These are phyloP conservation scores for Pristionchus entomophagus DNA, from an alignment of 2,888 invertebrate genomes.

Conservation along the genomic window DNA sequence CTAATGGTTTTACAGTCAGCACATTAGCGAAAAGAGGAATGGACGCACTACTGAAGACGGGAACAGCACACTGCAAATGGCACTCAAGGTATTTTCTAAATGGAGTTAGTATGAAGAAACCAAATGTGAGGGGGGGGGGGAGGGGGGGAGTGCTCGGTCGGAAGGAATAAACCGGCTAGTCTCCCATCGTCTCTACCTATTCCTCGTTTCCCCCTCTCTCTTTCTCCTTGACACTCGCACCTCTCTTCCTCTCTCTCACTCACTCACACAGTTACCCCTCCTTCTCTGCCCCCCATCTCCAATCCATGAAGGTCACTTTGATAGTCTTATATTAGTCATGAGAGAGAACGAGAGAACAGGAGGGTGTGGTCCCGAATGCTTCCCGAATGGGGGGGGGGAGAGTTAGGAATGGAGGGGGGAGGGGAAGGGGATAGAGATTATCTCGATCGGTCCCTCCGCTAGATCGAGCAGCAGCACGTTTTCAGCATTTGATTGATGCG, in stretches of 20 bases:
- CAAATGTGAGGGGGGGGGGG: too few relatives aligned
- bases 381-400: not conserved
- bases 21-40: not conserved
- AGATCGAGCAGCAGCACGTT: not conserved
- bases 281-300: slow-evolving; percentile 3
- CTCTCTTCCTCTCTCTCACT: slow-evolving; percentile 12
- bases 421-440: too few relatives aligned
- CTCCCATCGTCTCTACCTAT: slow-evolving; percentile 19
- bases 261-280: slow-evolving; percentile 18
- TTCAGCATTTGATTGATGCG: slow-evolving; percentile 26
- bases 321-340: slow-evolving; percentile 42
- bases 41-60: not conserved
- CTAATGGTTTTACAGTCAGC: slow-evolving; percentile 29
- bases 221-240: slow-evolving; percentile 3
- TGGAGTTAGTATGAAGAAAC: slow-evolving; percentile 38
- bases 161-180: slow-evolving; percentile 43
- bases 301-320: slow-evolving; percentile 29
- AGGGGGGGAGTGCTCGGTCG: slow-evolving; percentile 21
- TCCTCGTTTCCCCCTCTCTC: not conserved
- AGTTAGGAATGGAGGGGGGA: not conserved
- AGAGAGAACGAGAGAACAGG: not conserved
- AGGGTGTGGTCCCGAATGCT: not conserved
- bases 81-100: slow-evolving; percentile 10
- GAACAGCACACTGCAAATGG: not conserved
- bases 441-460: too few relatives aligned